These are phyloP conservation scores for Hydrolagus affinis DNA, from an alignment of 2,113 vertebrate species.

Conservation along the genomic window DNA sequence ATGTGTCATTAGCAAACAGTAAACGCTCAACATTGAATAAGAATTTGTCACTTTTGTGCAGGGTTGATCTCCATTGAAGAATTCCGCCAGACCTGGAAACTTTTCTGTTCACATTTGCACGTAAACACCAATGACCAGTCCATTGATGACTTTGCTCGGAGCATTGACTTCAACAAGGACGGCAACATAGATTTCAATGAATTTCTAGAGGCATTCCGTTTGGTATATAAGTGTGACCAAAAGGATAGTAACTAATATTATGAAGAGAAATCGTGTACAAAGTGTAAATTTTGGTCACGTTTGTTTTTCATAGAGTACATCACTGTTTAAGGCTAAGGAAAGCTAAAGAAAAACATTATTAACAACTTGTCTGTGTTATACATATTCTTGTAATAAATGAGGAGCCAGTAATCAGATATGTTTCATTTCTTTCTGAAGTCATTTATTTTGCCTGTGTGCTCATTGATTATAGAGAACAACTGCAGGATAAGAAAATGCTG, in stretches of 20 bases:
- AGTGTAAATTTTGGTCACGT: neutral
- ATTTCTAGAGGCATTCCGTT: conserved; percentile 86
- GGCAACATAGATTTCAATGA: conserved; percentile 92
- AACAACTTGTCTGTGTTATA: neutral
- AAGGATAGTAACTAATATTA: conserved; percentile 38
- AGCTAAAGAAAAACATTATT: no score
- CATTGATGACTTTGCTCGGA: conserved; percentile 70
- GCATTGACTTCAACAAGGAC: conserved; percentile 90
- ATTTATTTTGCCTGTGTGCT: neutral
- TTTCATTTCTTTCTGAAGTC: neutral
- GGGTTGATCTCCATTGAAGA: conserved; percentile 88
- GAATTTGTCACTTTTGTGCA: conserved; percentile 42
- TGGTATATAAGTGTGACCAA: conserved; percentile 75
- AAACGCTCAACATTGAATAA: neutral
- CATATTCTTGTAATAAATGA: conserved; percentile 14
- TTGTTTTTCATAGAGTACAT: neutral
- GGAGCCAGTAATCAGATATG: neutral
- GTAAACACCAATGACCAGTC: conserved; percentile 56
- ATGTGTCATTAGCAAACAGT: neutral
- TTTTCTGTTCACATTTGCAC: conserved; percentile 75
- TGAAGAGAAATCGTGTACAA: neutral
- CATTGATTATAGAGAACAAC: neutral
- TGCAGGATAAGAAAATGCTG: neutral
- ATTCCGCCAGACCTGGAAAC: conserved; percentile 81
- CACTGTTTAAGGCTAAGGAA: no score